Base-by-base conservation (phyloP, 2,888 invertebrate species). In the Crematogaster levior region DNA sequence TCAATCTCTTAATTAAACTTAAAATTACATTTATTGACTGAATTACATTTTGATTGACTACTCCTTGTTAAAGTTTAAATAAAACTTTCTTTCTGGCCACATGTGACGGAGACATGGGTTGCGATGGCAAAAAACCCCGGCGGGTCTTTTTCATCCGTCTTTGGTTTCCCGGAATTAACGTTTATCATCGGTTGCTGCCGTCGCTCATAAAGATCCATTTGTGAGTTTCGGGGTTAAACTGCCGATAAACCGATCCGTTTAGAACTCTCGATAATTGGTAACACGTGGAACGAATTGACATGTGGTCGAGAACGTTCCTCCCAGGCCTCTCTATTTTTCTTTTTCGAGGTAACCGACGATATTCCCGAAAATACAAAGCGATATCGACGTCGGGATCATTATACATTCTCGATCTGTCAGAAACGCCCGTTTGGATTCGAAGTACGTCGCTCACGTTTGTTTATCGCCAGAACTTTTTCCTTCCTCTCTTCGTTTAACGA, bases 241-340 rank as follows among this genome's bases (percentile, higher is more conserved):
- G 21, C 37, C 66, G 65, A 84, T 65, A 73, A 83, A 79, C 56
- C 72, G 34, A 61, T 75, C 46, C 58, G 60, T 61, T 82, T 46
- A 81, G 60, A 81, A 18, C 66, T 46, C 63, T 56, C 65, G 77
- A 85, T 84, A 85, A 85, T 86, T 80, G 75, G 79, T 63, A 82
- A 82, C 85, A 85, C 80, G 63, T 83, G 85, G 48, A 82, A 34
- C 65, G 60, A 74, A 70, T 56, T 70, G 58, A 73, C 84, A 82
- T 85, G 65, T 80, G 84, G 77, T 21, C 60, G 34, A 34, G 34
- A 70, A 34, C 73, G 60, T 60, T 72, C 75, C 46, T 48, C 21
- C 18, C 73, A 34, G 73, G 18, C 72, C 12, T 30, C 30, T 65
- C 34, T 43, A n/a, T 56, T 74, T 60, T 53, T 43, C 30, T 73